Evolutionary conservation across 2,797 vertebrate species (phyloP), one percentile per base, ranked within the genome.

Genomic region (Intellagama lesueurii): DNA sequence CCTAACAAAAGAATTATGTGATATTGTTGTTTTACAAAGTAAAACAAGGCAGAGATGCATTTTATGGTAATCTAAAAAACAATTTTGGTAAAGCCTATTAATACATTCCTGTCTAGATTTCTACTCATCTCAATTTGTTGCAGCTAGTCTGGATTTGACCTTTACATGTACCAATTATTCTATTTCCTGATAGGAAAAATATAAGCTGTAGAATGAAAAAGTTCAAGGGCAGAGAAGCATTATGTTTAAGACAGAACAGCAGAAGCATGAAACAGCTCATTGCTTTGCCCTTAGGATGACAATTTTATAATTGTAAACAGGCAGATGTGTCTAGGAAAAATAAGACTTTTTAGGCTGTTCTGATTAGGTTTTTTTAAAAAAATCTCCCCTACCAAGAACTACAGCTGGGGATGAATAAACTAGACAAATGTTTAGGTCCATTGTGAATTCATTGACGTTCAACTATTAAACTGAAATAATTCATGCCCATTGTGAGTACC

Each of bases 151-250:
- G n/a, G 32, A 28, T 16, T 40, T 85, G 72, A 76, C 84, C 88
- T 80, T 87, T 88, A 76, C 80, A 49, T n/a, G 76, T 66, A 70
- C 81, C 19, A 73, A 60, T 81, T 64, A 79, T 12, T 86, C 49
- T 91, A 88, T 73, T 0, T 85, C 89, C 90, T 90, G 81, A 70
- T 52, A 81, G 0, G 19, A 88, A 83, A 6, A 88, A 22, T 85
- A 88, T 86, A 94, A 90, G 92, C 35, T n/a, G 11, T 11, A 1
- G 89, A 90, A 92, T 91, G 88, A 89, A 94, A 88, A 92, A 93
- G 91, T 88, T 70, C 49, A 91, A 89, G 5, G 84, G 86, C 72
- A 91, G 91, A 91, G 88, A 90, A 26, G 91, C 81, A 85, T 92
- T 92, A 93, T 75, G 5, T 26, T 90, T 91, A 92, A 88, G 72